A percentile compares a stretch with the other conserved stretches of the same genome.
Conservation (phyloP, 2,797 vertebrate genomes). For the Dermochelys coriacea region DNA sequence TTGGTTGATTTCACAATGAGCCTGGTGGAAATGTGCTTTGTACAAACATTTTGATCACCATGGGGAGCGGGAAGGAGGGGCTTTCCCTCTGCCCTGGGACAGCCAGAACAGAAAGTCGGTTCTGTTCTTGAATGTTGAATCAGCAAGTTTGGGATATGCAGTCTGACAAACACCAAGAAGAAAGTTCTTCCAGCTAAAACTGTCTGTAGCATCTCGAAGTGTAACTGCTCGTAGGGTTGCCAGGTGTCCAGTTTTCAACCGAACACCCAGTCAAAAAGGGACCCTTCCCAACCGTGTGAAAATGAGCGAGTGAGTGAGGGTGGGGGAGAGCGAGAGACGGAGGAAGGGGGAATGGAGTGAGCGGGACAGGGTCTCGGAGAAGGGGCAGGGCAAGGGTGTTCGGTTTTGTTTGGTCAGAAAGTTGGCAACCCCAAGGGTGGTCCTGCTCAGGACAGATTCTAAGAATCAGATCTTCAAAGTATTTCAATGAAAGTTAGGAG, state of each 20-base stretch:
- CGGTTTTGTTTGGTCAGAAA: too few species aligned
- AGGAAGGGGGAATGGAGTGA: too few species aligned
- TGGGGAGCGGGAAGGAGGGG: neutral
- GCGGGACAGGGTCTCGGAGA: too few species aligned
- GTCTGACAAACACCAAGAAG: neutral
- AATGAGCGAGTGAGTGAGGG: too few species aligned
- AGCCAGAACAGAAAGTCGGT: neutral
- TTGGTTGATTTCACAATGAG: neutral
- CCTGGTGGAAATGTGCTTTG: neutral
- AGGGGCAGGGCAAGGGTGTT: too few species aligned
- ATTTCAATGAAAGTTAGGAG: too few species aligned
- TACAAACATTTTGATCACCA: neutral
- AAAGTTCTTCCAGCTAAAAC: neutral
- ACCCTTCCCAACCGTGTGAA: too few species aligned
- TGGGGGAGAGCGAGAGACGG: too few species aligned
- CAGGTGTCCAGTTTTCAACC: too few species aligned
- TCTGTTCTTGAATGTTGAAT: slow-evolving; percentile 5
- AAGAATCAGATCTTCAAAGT: neutral
- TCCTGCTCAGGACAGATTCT: neutral
- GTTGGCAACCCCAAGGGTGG: neutral
- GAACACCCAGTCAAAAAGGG: too few species aligned
- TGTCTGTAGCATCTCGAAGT: neutral
- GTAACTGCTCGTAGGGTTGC: neutral
- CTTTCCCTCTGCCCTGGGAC: neutral
- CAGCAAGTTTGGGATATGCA: neutral